phyloP scores from a whole-genome alignment of 1,140 invertebrate species.

The Drosophila rhopaloa region DNA sequence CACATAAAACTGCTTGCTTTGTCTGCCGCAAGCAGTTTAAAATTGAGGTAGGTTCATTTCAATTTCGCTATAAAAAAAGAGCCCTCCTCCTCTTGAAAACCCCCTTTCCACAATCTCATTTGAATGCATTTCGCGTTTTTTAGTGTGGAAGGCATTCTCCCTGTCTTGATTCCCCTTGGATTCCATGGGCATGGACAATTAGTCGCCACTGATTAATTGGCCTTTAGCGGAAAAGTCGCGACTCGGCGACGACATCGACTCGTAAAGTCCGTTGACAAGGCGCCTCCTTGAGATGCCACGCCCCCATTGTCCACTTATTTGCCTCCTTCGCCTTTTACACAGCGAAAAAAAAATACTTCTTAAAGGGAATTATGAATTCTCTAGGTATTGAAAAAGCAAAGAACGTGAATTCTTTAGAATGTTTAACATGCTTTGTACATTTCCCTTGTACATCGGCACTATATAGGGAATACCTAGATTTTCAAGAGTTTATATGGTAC shows the following conservation, averaged over 20 bases:
- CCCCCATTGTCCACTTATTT: slow-evolving; percentile 5
- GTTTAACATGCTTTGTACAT: too few relatives aligned
- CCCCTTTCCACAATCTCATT: slow-evolving; percentile 37
- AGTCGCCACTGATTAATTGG: slow-evolving; percentile 72
- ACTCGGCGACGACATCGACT: slow-evolving; percentile 45
- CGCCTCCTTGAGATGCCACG: slow-evolving; percentile 25
- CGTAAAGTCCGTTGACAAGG: slow-evolving; percentile 31
- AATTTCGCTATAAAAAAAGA: neutral
- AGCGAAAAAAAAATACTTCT: neutral
- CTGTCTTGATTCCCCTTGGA: slow-evolving; percentile 11
- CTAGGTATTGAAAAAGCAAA: neutral
- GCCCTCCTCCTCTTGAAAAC: neutral
- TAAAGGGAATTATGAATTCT: neutral
- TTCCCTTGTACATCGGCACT: too few relatives aligned
- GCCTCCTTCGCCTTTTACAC: neutral
- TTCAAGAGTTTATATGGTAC: too few relatives aligned
- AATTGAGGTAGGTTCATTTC: slow-evolving; percentile 68
- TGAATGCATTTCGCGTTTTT: slow-evolving; percentile 62
- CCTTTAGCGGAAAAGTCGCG: slow-evolving; percentile 57
- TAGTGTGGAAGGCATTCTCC: slow-evolving; percentile 29
- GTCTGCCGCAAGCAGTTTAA: slow-evolving; percentile 38
- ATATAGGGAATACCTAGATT: too few relatives aligned
- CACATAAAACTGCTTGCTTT: slow-evolving; percentile 16
- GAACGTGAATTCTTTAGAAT: neutral
- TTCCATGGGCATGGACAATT: slow-evolving; percentile 61